A percentile compares a stretch with the other conserved stretches of the same genome.
Conservation (phyloP, 2,113 vertebrate genomes). For the Delphinus delphis region DNA sequence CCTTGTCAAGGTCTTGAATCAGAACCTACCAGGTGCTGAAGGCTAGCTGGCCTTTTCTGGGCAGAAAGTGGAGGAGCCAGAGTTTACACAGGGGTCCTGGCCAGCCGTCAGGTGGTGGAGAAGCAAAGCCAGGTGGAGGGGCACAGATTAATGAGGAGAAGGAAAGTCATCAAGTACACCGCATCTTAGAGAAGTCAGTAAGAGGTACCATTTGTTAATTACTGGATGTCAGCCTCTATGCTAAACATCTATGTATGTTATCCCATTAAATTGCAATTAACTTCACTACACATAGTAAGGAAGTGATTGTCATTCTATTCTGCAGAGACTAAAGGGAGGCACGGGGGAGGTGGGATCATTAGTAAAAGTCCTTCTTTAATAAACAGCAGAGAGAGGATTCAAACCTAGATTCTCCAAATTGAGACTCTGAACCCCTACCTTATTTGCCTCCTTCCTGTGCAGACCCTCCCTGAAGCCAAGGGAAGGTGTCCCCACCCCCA, state of each 20-base stretch:
- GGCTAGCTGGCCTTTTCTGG: neutral
- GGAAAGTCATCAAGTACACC: neutral
- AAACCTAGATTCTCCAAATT: neutral
- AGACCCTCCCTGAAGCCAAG: no score
- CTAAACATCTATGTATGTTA: neutral
- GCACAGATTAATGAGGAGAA: neutral
- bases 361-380: neutral
- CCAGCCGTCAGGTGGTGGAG: neutral
- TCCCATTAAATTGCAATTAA: neutral
- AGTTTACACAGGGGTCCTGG: neutral
- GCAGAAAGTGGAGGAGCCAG: neutral
- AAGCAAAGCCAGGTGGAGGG: neutral
- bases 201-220: neutral
- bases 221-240: neutral
- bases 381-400: neutral
- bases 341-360: neutral
- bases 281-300: neutral
- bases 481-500: neutral
- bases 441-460: neutral
- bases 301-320: neutral
- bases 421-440: neutral
- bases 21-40: rapidly evolving
- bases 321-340: neutral
- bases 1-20: neutral
- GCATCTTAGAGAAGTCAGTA: neutral